Percentiles rank a stretch among this genome's conserved stretches.
phyloP scores from a whole-genome alignment of 1,140 invertebrate genomes.

The Brachionus koreanus region DNA sequence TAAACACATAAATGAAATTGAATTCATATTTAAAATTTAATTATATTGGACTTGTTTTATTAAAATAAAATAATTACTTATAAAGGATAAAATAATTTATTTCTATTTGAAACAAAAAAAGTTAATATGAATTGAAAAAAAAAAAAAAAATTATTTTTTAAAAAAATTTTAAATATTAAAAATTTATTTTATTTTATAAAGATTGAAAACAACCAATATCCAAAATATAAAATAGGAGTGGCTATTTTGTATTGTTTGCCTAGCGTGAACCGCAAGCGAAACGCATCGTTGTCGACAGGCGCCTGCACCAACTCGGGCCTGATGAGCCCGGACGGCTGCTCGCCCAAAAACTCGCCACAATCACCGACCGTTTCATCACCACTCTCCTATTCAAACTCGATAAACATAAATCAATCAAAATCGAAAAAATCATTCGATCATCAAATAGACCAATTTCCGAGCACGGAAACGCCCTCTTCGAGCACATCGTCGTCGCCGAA shows the following conservation, averaged over 20 bases:
- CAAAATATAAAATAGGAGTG: slow-evolving; percentile 30
- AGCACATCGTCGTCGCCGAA: background rate
- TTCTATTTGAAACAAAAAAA: too few relatives aligned
- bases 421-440: background rate
- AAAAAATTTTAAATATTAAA: too few relatives aligned
- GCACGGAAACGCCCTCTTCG: background rate
- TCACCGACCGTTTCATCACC: background rate
- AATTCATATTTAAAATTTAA: too few relatives aligned
- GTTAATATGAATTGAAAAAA: too few relatives aligned
- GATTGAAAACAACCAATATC: slow-evolving; percentile 5
- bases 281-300: background rate
- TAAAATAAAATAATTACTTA: too few relatives aligned
- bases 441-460: background rate
- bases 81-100: too few relatives aligned
- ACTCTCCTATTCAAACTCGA: background rate
- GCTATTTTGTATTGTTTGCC: background rate
- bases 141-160: too few relatives aligned
- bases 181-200: background rate
- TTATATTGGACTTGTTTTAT: too few relatives aligned
- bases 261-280: background rate
- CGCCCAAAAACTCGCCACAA: background rate
- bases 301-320: background rate
- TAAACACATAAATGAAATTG: too few relatives aligned
- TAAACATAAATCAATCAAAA: slow-evolving; percentile 1
- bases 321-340: background rate